These are phyloP conservation scores for Pollimyrus isidori DNA, from an alignment of 2,113 vertebrate genomes.

Conservation along the genomic window DNA sequence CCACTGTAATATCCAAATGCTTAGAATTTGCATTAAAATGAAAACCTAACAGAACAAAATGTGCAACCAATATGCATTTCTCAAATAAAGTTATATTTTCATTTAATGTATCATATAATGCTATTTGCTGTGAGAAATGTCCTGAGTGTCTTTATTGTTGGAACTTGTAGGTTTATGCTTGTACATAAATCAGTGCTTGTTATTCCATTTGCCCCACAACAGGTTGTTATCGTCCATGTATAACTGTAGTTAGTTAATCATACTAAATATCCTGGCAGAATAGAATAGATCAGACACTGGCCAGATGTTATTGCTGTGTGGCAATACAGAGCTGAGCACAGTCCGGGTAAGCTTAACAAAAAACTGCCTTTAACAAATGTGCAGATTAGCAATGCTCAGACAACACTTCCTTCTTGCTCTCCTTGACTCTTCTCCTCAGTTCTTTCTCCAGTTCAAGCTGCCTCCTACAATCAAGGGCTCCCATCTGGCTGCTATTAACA, in stretches of 20 bases:
- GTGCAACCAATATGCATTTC: not conserved
- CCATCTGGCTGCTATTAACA: slow-evolving; percentile 1
- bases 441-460: not conserved
- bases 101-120: not conserved
- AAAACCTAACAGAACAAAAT: not conserved
- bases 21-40: not conserved
- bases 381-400: not conserved
- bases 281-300: not conserved
- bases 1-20: not conserved
- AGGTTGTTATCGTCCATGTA: not conserved
- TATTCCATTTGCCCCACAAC: not conserved
- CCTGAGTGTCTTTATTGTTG: not conserved
- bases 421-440: not conserved
- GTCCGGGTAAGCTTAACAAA: not conserved
- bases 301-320: not conserved
- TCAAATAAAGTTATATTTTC: not conserved
- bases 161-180: not conserved
- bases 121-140: not conserved
- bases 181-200: not conserved
- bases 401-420: not conserved
- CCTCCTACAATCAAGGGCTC: not conserved
- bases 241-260: not conserved
- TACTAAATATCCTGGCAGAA: not conserved
- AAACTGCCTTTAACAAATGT: not conserved
- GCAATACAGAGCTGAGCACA: not conserved